Evolutionary conservation across 2,113 vertebrate species (phyloP).

Genomic region (Equus przewalskii): DNA sequence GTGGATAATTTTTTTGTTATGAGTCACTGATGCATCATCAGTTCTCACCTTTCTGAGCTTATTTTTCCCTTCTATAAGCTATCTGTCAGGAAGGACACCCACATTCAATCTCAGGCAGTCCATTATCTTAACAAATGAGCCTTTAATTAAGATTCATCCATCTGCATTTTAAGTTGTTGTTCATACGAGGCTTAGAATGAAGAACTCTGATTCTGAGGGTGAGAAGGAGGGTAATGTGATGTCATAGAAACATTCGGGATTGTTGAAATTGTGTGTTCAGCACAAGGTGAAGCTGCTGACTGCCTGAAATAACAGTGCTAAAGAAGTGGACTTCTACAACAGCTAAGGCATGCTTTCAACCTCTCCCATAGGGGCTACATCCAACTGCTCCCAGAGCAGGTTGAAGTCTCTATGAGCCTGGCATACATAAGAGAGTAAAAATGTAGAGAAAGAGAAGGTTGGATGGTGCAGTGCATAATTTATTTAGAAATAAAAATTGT

Average conservation of each 20-base stretch:
- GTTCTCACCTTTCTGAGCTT: slow-evolving; percentile 28
- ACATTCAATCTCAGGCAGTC: slow-evolving; percentile 12
- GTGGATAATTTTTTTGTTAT: not conserved
- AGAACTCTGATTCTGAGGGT: not conserved
- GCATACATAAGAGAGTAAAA: not conserved
- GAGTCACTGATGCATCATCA: not conserved
- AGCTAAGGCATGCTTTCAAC: not conserved
- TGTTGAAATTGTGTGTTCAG: not conserved
- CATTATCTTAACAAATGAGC: not conserved
- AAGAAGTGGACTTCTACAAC: not conserved
- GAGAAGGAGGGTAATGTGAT: not conserved
- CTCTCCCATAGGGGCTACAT: not conserved
- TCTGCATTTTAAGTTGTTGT: not conserved
- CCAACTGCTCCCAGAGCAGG: not conserved
- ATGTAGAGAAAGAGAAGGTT: not conserved
- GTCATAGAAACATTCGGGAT: not conserved
- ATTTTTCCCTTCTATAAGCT: not conserved
- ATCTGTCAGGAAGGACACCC: slow-evolving; percentile 53
- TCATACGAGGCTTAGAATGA: not conserved
- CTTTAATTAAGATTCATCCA: not conserved
- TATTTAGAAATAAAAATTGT: not conserved
- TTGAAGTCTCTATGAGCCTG: not conserved
- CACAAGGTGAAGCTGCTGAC: not conserved
- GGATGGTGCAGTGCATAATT: not conserved
- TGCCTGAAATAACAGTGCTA: not conserved